Evolutionary conservation across 1,140 invertebrate species (phyloP).

Genomic region (Aphidius ervi): DNA sequence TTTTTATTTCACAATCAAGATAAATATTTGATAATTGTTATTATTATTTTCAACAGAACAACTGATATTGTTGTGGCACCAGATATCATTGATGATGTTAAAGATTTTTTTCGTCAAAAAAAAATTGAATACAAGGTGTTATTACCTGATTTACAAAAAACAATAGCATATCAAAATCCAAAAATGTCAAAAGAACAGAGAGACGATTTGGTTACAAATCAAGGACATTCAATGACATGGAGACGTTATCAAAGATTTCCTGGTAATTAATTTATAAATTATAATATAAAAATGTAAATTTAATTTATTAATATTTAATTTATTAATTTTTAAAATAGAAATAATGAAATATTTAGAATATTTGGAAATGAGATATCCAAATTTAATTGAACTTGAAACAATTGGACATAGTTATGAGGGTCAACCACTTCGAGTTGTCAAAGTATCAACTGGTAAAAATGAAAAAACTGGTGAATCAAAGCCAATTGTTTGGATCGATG

Average conservation of each 20-base stretch:
- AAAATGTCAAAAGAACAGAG: slow-evolving; percentile 59
- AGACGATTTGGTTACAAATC: slow-evolving; percentile 50
- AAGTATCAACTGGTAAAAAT: slow-evolving; percentile 51
- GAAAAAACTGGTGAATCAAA: slow-evolving; percentile 43
- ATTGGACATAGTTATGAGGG: slow-evolving; percentile 76
- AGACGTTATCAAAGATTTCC: slow-evolving; percentile 67
- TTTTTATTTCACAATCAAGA: background rate
- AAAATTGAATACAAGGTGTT: slow-evolving; percentile 65
- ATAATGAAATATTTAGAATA: slow-evolving; percentile 73
- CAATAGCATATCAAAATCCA: slow-evolving; percentile 63
- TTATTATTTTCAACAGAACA: slow-evolving; percentile 50
- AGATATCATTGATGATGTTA: slow-evolving; percentile 59
- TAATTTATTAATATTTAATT: background rate
- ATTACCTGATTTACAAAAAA: slow-evolving; percentile 70
- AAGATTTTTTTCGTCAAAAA: slow-evolving; percentile 60
- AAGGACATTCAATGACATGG: slow-evolving; percentile 77
- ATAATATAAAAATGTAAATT: background rate
- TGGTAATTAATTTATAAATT: slow-evolving; percentile 45
- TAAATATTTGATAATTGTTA: background rate
- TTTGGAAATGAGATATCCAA: slow-evolving; percentile 67
- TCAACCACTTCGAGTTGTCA: slow-evolving; percentile 66
- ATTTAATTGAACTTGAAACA: slow-evolving; percentile 62
- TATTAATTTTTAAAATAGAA: slow-evolving; percentile 46
- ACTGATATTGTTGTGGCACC: slow-evolving; percentile 70
- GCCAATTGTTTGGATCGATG: slow-evolving; percentile 61